Conservation (phyloP, 1,140 invertebrate species). For the Matsumurasca onukii region DNA sequence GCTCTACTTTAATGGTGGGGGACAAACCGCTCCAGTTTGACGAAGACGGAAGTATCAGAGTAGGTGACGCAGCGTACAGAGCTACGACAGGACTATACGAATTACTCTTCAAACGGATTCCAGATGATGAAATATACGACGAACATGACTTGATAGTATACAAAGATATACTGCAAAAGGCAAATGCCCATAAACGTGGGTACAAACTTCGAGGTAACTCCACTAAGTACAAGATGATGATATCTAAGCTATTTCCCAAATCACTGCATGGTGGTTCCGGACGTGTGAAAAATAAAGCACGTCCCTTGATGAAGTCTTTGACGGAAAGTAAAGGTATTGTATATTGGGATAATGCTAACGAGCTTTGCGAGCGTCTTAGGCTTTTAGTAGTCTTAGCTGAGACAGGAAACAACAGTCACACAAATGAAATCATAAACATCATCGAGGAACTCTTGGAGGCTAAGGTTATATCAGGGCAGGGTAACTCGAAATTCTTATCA, state of each 20-base stretch:
- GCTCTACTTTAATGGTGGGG: not conserved
- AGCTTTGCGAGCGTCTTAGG: not conserved
- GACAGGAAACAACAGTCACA: slow-evolving; percentile 1
- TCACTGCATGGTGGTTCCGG: not conserved
- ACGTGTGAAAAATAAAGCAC: no score
- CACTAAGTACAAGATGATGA: not conserved
- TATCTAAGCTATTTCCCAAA: slow-evolving; percentile 1
- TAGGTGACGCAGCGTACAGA: not conserved
- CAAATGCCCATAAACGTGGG: slow-evolving; percentile 3
- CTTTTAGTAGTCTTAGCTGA: not conserved
- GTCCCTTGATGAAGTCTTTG: no score
- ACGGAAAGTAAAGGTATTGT: not conserved
- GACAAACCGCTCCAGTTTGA: not conserved
- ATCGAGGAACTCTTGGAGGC: slow-evolving; percentile 10
- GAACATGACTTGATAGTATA: not conserved
- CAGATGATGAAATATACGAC: not conserved
- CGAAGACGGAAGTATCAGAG: not conserved
- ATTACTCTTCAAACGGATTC: slow-evolving; percentile 6
- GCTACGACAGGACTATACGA: slow-evolving; percentile 7
- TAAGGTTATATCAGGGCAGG: slow-evolving; percentile 1
- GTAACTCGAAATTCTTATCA: not conserved
- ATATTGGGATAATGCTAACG: slow-evolving; percentile 9
- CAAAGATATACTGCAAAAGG: no score
- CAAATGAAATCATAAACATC: slow-evolving; percentile 8
- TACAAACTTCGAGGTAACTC: not conserved